Base-by-base conservation (phyloP, 2,797 vertebrate species). In the Megaceryle alcyon region DNA sequence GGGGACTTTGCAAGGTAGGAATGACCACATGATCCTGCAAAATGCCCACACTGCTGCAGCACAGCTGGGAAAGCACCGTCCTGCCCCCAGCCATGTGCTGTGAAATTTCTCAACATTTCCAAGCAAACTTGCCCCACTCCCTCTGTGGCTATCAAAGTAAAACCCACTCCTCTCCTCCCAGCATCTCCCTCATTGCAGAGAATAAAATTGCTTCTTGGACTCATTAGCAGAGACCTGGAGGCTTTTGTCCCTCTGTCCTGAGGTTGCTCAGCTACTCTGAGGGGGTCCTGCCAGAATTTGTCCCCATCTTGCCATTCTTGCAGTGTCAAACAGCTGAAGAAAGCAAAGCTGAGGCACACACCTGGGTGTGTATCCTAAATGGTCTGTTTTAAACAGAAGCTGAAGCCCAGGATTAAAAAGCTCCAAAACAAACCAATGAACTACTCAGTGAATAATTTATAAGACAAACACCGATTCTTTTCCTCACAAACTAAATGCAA, bases 371-470 rank as follows among this genome's bases (percentile, higher is more conserved):
- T 79, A 31, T 72, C 33, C 6, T 21, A 88, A 61, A 72, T 4
- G 6, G 28, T 23, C 73, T 88, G 20, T 69, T 90, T 61, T 53
- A 90, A 88, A 72, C 29, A 86, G 66, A 57, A 82, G 53, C 63
- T 13, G 31, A 92, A 92, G 81, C 39, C 48, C 48, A 48, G 88
- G n/a, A 70, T 90, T 78, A 78, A 85, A 88, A 87, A 89, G 22
- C 53, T 92, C 88, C 86, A 82, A 93, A 91, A 23, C 90, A 94
- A 95, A 95, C 71, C 60, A 54, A 75, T 91, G 89, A 94, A 87
- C 79, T 39, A 65, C 43, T 37, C 49, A 44, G 39, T 80, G 64
- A 95, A 96, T 93, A 89, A 87, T 92, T 92, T 83, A 51, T 80
- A 89, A 85, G 82, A 82, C 83, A 95, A 94, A 89, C 68, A 89